These are phyloP conservation scores for Athripsodes cinereus DNA, from an alignment of 2,888 invertebrate genomes.

Conservation along the genomic window DNA sequence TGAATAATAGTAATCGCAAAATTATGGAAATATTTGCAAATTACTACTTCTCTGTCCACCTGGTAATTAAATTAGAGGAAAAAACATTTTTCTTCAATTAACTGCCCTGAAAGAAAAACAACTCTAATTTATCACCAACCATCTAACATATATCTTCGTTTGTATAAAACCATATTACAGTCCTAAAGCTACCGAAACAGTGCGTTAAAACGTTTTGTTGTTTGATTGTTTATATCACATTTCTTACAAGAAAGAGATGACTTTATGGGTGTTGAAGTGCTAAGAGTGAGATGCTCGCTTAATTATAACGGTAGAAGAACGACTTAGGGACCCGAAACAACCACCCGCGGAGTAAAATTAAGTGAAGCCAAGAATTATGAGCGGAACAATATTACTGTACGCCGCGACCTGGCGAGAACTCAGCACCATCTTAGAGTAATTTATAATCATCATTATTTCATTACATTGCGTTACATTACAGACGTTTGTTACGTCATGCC, in stretches of 20 bases:
- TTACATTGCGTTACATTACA: slow-evolving; percentile 25
- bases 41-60: slow-evolving; percentile 14
- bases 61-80: slow-evolving; percentile 23
- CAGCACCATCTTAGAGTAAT: slow-evolving; percentile 24
- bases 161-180: slow-evolving; percentile 25
- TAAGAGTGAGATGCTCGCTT: slow-evolving; percentile 17
- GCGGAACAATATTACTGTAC: slow-evolving; percentile 27
- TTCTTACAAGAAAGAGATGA: slow-evolving; percentile 21
- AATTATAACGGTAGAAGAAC: slow-evolving; percentile 22
- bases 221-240: slow-evolving; percentile 24
- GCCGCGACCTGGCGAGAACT: slow-evolving; percentile 24
- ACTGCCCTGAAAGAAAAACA: slow-evolving; percentile 26
- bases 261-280: neutral
- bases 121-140: slow-evolving; percentile 26
- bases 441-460: slow-evolving; percentile 29
- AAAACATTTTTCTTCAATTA: slow-evolving; percentile 28
- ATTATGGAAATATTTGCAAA: neutral
- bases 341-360: slow-evolving; percentile 27
- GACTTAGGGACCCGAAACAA: slow-evolving; percentile 10
- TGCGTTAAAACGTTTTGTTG: slow-evolving; percentile 21
- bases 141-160: slow-evolving; percentile 28
- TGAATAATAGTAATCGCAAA: neutral
- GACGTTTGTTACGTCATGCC: slow-evolving; percentile 20
- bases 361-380: slow-evolving; percentile 28
- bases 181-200: slow-evolving; percentile 23